phyloP scores from a whole-genome alignment of 2,888 invertebrate species.

The Dusona sp. region DNA sequence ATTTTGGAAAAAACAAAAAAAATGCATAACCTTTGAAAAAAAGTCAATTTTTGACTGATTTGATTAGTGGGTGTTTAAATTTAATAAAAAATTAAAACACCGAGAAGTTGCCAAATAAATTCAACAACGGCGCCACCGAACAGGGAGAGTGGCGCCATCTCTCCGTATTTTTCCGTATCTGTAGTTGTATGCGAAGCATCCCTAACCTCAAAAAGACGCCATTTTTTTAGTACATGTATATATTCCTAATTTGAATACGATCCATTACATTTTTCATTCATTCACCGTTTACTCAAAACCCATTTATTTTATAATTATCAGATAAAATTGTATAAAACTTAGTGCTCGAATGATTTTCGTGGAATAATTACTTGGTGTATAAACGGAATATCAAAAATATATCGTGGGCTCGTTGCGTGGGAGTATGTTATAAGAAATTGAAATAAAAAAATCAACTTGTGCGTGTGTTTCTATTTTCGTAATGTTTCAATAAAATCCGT shows the following conservation, averaged over 20 bases:
- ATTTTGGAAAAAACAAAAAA: not conserved
- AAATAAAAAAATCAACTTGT: slow-evolving; percentile 19
- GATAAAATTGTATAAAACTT: not conserved
- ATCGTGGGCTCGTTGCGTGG: slow-evolving; percentile 31
- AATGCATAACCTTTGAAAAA: not conserved
- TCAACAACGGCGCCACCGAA: not conserved
- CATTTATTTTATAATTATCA: not conserved
- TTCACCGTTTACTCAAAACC: not conserved
- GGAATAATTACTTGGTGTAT: not conserved
- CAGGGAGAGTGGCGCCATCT: not conserved
- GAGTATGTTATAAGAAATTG: slow-evolving; percentile 21
- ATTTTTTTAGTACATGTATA: slow-evolving; percentile 42
- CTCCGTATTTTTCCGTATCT: not conserved
- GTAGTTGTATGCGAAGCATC: not conserved
- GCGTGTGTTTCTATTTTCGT: slow-evolving; percentile 12
- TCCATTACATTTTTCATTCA: slow-evolving; percentile 28
- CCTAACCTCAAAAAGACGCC: slow-evolving; percentile 48
- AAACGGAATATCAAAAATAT: not conserved
- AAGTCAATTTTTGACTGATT: no score
- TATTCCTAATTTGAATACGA: slow-evolving; percentile 46
- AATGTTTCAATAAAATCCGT: slow-evolving; percentile 30
- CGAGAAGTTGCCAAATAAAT: not conserved
- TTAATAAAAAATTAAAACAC: no score
- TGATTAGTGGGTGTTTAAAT: not conserved
- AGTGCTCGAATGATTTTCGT: not conserved